A percentile compares a stretch with the other conserved stretches of the same genome.
phyloP scores from a whole-genome alignment of 2,888 invertebrate species.

The Chrysopilus asiliformis region DNA sequence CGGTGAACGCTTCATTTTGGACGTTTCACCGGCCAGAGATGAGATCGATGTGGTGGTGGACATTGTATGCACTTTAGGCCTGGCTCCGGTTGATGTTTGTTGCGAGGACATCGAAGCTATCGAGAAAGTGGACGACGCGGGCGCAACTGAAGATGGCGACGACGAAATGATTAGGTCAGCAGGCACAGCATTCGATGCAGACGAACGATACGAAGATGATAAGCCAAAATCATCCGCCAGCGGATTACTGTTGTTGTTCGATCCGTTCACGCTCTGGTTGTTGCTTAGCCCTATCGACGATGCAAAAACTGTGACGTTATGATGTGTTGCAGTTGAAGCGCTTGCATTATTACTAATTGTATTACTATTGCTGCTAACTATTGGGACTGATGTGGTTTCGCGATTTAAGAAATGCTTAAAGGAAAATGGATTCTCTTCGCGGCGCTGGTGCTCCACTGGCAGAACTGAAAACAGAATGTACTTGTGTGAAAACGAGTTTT shows the following conservation, averaged over 20 bases:
- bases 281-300: conserved; percentile 2
- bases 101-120: conserved; percentile 12
- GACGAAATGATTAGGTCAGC: conserved; percentile 4
- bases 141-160: conserved; percentile 2
- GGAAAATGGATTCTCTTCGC: conserved; percentile 67
- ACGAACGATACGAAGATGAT: neutral
- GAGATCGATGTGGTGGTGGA: conserved; percentile 16
- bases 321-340: conserved; percentile 9
- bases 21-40: conserved; percentile 17
- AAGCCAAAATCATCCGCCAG: conserved; percentile 4
- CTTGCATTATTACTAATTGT: conserved; percentile 18
- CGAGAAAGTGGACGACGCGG: conserved; percentile 18
- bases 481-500: neutral
- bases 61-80: conserved; percentile 53
- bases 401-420: conserved; percentile 72
- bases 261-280: conserved; percentile 4
- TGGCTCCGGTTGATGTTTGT: conserved; percentile 49
- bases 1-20: conserved; percentile 36
- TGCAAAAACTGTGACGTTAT: too few relatives aligned
- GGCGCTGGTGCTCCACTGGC: conserved; percentile 12
- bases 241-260: conserved; percentile 8
- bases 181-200: neutral
- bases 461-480: conserved; percentile 3
- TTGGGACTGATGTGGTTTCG: conserved; percentile 29
- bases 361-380: conserved; percentile 10